Evolutionary conservation across 35 echinoderm and acorn worm genomes (phyloP), one percentile per base, ranked within the genome.

Genomic region (Apostichopus japonicus): DNA sequence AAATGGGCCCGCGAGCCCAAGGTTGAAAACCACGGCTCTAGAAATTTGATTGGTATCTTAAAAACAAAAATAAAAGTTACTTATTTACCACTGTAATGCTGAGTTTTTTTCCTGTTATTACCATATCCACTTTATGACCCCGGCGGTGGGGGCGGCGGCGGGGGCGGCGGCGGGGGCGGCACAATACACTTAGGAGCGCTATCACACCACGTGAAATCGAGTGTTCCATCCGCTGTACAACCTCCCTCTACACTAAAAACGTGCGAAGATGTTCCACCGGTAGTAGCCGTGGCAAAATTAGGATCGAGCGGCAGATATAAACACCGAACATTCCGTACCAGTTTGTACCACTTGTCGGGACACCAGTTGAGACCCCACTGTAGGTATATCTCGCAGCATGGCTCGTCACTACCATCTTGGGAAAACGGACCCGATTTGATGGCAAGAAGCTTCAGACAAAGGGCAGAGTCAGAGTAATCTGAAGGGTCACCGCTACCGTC

Each of bases 321-420:
- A 58, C 81, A 84, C 8, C 57, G 21, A 5, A 84, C 5, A 4
- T 17, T 22, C 4, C 0, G 5, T 22, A 84, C 5, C 16, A 23
- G 54, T n/a, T 23, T 58, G 51, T 56, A 8, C 54, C 54, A 84
- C n/a, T 52, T 59, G 17, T 84, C 16, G 5, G 27, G 19, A 10
- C 81, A 84, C 81, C 81, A 84, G 14, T 57, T 3, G 2, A 54
- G 54, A 54, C 81, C 81, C 53, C 54, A 84, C 15, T 58, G 27
- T n/a, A 84, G 81, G 57, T 57, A 84, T 57, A 84, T n/a, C 22
- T 84, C 81, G 21, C 81, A 84, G 13, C 81, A 84, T n/a, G 81
- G 81, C 19, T 57, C 56, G 1, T 11, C 19, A 21, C 0, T 51
- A 7, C 57, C 57, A 54, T 84, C 81, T 57, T 56, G 53, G 57